Base-by-base conservation (phyloP, 2,797 vertebrate genomes). In the Cirrhinus mrigala region DNA sequence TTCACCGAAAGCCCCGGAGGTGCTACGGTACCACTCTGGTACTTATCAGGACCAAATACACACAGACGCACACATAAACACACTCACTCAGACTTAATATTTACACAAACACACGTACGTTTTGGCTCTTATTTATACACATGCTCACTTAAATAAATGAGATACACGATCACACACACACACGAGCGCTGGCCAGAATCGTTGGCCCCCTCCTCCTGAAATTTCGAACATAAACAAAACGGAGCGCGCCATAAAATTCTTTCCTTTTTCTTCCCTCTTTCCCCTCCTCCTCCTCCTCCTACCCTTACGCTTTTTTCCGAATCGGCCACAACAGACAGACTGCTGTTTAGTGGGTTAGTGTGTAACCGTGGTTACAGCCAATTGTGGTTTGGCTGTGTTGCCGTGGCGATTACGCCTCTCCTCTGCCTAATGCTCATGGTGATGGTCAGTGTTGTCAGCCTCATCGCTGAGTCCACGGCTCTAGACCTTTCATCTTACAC, bases 151-250 rank as follows among this genome's bases (percentile, higher is more conserved):
- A 62, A 74, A 73, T 70, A 73, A 82, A 74, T 33, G 56, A 74
- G 37, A 62, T 1, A 22, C 8, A 46, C 58, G 52, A 69, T 50
- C 46, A 54, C 33, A 66, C 14, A 14, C 60, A 79, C 69, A 68
- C 46, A 68, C 60, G 27, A 29, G 64, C n/a, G 10, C 29, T 79
- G 76, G 69, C 46, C 24, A 48, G 56, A 18, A 64, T 79, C 12
- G 3, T 27, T 50, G 15, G 20, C 54, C 46, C 79, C 85, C 85
- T 86, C 73, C 85, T 77, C 52, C 80, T 27, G 37, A 73, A 64
- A 46, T 79, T 83, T 82, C 29, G 1, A 82, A 79, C 52, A 71
- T 86, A 86, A 86, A 82, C 85, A 78, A 70, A 81, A 71, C n/a
- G 2, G 74, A 70, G 85, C 46, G 64, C 29, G 4, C 40, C 29